A percentile compares a stretch with the other conserved stretches of the same genome.
Evolutionary conservation across 2,888 invertebrate genomes (phyloP).

Genomic region (Thyatira batis): DNA sequence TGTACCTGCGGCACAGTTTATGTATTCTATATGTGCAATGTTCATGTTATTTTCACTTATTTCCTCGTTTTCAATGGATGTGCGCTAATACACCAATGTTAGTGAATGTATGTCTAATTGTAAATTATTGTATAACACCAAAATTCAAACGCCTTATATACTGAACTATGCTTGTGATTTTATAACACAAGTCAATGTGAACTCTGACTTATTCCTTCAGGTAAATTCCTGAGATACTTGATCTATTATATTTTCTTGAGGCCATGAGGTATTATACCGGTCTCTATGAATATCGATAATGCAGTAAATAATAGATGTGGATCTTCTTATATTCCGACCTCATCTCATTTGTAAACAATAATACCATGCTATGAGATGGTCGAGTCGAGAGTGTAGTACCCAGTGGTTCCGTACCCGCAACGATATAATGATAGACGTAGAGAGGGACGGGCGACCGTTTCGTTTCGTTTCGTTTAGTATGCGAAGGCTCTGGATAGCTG

Average conservation of each 20-base stretch:
- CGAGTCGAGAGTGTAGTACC: not conserved
- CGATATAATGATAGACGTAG: constrained; percentile 15
- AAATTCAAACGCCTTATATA: constrained; percentile 38
- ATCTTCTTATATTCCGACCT: not conserved
- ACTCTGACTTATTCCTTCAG: constrained; percentile 37
- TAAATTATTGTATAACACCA: constrained; percentile 10
- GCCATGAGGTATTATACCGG: not conserved
- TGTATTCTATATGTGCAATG: constrained; percentile 3
- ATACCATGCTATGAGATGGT: not conserved
- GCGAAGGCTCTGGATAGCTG: constrained; percentile 44
- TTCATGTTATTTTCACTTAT: not conserved
- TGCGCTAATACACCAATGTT: not conserved
- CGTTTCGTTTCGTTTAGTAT: constrained; percentile 24
- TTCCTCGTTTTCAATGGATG: not conserved
- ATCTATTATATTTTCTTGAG: not conserved
- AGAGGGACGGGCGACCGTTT: constrained; percentile 23
- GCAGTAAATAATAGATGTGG: not conserved
- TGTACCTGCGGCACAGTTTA: not conserved
- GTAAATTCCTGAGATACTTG: not conserved
- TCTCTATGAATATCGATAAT: not conserved
- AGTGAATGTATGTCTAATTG: constrained; percentile 5
- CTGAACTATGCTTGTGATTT: constrained; percentile 63
- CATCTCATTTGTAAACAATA: not conserved
- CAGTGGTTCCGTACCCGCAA: constrained; percentile 8
- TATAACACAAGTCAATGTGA: constrained; percentile 72